Percentiles rank a stretch among this genome's conserved stretches.
phyloP scores from a whole-genome alignment of 2,888 invertebrate genomes.

The Diaperis boleti region DNA sequence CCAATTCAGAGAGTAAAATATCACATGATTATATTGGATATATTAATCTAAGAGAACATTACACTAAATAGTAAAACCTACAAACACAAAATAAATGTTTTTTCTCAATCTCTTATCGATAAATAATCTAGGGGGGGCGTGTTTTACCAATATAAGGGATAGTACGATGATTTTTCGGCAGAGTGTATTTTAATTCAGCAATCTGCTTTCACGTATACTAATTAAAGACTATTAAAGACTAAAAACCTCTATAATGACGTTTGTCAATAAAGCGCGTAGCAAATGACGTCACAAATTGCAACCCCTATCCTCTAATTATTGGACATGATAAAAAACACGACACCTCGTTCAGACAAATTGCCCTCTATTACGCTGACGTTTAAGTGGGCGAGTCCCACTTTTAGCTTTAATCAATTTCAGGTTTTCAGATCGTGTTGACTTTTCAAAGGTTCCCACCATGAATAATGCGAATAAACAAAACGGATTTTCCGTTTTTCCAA shows the following conservation, averaged over 20 bases:
- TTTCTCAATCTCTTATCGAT: too few species aligned
- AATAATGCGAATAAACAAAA: constrained; percentile 9
- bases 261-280: constrained; percentile 11
- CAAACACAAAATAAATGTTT: too few species aligned
- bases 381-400: not conserved
- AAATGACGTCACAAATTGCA: constrained; percentile 17
- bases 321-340: constrained; percentile 16
- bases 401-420: constrained; percentile 18
- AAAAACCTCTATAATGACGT: constrained; percentile 33
- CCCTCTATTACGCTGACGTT: constrained; percentile 3
- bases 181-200: too few species aligned
- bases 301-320: constrained; percentile 20
- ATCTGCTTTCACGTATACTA: too few species aligned
- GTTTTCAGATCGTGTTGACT: not conserved
- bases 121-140: too few species aligned
- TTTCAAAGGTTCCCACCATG: constrained; percentile 13
- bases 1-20: too few species aligned
- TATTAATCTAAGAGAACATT: too few species aligned
- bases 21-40: too few species aligned
- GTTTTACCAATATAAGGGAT: too few species aligned
- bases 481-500: not conserved
- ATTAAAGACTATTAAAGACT: too few species aligned
- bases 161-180: too few species aligned
- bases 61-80: too few species aligned
- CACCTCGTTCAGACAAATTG: constrained; percentile 23